Base-by-base conservation (phyloP, 2,888 invertebrate species). In the Yponomeuta plumbellus region DNA sequence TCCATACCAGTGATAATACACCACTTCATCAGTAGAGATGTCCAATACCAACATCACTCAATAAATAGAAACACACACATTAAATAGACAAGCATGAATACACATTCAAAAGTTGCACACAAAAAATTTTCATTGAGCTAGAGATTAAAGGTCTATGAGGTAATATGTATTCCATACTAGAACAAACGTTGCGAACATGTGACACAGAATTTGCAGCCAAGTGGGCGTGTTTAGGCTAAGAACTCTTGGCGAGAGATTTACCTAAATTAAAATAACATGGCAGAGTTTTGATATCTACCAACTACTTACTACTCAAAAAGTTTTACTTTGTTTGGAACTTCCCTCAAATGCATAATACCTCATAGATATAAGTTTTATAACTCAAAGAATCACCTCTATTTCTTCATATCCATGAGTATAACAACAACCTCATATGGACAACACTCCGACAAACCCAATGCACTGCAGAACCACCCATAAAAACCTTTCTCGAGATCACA, bases 401-500 rank as follows among this genome's bases (percentile, higher is more conserved):
- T 82, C 71, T 91, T 91, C 0, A 93, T 92, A 80, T 94, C 94
- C 74, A 93, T 93, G 57, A 94, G 78, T 63, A 94, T 86, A 2
- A 94, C 93, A 67, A 94, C 93, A 67, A 94, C 94, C 79, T 95
- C 95, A 81, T 96, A 96, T 0, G 95, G 95, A 72, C 95, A 93
- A 76, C 95, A 96, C 74, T 95, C 94, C 20, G 95, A 94, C 72
- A 95, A 85, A 68, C 92, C 92, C 52, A 95, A 73, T 58, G 92
- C 86, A 67, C 93, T 92, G 77, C 95, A 96, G 21, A 95, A 83
- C 95, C 95, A 95, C 8, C 95, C 95, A 72, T 94, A 96, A 83
- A 95, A 95, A 0, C 95, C 95, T 80, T 96, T 96, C 74, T 96
- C 96, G 76, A 94, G 93, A 81, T 96, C 95, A 67, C 92, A 92